phyloP scores from a whole-genome alignment of 2,797 vertebrate genomes.

The Gambusia yucatana region DNA sequence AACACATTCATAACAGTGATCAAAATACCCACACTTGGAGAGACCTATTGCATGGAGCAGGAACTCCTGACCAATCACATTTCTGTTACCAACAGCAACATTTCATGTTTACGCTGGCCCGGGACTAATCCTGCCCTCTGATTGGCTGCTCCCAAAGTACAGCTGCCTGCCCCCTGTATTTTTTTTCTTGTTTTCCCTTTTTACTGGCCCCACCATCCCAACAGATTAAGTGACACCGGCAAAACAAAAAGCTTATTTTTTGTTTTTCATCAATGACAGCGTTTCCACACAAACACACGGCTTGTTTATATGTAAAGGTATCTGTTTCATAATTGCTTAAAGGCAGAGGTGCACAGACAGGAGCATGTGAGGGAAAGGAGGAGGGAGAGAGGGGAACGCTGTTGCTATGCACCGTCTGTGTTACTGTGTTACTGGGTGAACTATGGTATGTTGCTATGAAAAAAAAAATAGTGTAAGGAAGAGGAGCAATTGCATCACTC shows the following conservation, averaged over 20 bases:
- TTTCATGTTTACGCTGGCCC: constrained; percentile 66
- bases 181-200: constrained; percentile 29
- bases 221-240: constrained; percentile 81
- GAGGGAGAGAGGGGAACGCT: constrained; percentile 55
- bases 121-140: constrained; percentile 55
- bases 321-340: constrained; percentile 20
- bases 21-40: constrained; percentile 69
- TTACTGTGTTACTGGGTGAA: constrained; percentile 77
- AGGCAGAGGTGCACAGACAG: constrained; percentile 22
- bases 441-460: constrained; percentile 76
- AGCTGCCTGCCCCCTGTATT: constrained; percentile 39
- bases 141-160: constrained; percentile 68
- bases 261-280: constrained; percentile 75
- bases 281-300: constrained; percentile 57
- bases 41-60: constrained; percentile 75
- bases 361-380: constrained; percentile 36
- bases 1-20: constrained; percentile 76
- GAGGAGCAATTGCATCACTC: constrained; percentile 76
- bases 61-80: constrained; percentile 75
- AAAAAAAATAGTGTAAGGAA: constrained; percentile 66
- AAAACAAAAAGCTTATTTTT: constrained; percentile 86
- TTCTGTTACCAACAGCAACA: constrained; percentile 86
- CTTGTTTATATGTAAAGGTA: constrained; percentile 43
- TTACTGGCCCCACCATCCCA: constrained; percentile 52
- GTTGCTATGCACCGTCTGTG: constrained; percentile 80